Conservation (phyloP, 2,888 invertebrate genomes). For the Syritta pipiens region DNA sequence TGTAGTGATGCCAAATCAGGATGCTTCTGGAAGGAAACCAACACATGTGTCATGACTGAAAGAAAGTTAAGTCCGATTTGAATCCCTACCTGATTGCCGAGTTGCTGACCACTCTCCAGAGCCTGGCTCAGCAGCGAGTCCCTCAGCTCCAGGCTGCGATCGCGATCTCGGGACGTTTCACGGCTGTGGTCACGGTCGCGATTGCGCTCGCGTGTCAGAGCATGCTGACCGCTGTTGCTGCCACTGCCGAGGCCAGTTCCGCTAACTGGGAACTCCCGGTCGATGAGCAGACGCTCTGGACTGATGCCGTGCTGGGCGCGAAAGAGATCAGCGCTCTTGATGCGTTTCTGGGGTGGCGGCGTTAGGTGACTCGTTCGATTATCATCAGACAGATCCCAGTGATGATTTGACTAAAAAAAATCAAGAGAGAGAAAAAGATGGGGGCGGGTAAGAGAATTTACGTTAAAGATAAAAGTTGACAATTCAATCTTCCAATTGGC, state of each 20-base stretch:
- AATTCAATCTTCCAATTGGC: constrained; percentile 71
- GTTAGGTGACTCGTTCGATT: constrained; percentile 80
- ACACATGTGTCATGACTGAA: background rate
- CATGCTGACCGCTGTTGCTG: constrained; percentile 75
- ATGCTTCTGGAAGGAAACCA: constrained; percentile 77
- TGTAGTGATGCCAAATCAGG: constrained; percentile 82
- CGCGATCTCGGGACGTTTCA: constrained; percentile 77
- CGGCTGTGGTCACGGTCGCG: constrained; percentile 74
- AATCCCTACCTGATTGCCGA: constrained; percentile 75
- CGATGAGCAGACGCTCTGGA: constrained; percentile 78
- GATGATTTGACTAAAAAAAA: constrained; percentile 74
- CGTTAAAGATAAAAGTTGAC: constrained; percentile 51
- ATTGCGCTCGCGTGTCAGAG: constrained; percentile 77
- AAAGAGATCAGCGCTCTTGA: constrained; percentile 85
- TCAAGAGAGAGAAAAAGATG: constrained; percentile 19
- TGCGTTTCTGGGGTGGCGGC: constrained; percentile 85
- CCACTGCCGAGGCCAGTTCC: constrained; percentile 70
- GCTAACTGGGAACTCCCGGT: constrained; percentile 77
- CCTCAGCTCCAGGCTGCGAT: constrained; percentile 84
- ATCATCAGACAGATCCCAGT: constrained; percentile 84
- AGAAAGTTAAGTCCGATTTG: background rate
- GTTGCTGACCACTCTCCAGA: constrained; percentile 83
- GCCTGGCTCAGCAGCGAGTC: constrained; percentile 88
- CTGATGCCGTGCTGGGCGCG: constrained; percentile 82
- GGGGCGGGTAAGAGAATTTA: constrained; percentile 44